Base-by-base conservation (phyloP, 2,797 vertebrate genomes). In the Smutsia temminckii region DNA sequence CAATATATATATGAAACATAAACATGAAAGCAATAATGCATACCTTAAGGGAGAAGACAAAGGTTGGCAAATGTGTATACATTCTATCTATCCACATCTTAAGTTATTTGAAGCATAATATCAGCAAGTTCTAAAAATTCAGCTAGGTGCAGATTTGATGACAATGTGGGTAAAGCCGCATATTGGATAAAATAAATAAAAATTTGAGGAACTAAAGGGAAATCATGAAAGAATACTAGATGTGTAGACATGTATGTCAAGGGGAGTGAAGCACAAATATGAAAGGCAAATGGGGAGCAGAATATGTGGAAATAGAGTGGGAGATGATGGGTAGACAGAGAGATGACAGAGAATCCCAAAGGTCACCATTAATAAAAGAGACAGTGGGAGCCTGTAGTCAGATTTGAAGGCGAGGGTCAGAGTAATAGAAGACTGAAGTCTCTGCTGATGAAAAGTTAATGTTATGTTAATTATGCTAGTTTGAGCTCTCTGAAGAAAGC, bases 401-500 rank as follows among this genome's bases (percentile, higher is more conserved):
- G 42, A 86, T 92, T 93, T 89, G 64, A 96, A 95, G 64, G 32
- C 23, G 64, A 34, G 27, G 85, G 59, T 83, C 83, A 93, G 34
- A 78, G 40, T 42, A 66, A 91, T 49, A 75, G 32, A 90, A 95
- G 88, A 83, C 27, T 20, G 46, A 95, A 95, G 16, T 42, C 34
- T 84, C 59, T 78, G 46, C 53, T 79, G 59, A 89, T 86, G 49
- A 88, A 95, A 92, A 85, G 53, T 72, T 94, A 96, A 96, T 79
- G 14, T 40, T 89, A 78, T 90, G 74, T 68, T 95, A 89, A 95
- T 87, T 89, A 89, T 69, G 59, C 83, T 68, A 71, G 40, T 64
- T 34, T 77, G 21, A 95, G 29, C 46, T 40, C 23, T 77, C 77
- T 80, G 80, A 97, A 68, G 29, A 91, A 94, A 92, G 66, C 40